Percentiles rank a stretch among this genome's conserved stretches.
Conservation (phyloP, 35 echinoderm and acorn worm genomes). For the Stichopus chloronotus region DNA sequence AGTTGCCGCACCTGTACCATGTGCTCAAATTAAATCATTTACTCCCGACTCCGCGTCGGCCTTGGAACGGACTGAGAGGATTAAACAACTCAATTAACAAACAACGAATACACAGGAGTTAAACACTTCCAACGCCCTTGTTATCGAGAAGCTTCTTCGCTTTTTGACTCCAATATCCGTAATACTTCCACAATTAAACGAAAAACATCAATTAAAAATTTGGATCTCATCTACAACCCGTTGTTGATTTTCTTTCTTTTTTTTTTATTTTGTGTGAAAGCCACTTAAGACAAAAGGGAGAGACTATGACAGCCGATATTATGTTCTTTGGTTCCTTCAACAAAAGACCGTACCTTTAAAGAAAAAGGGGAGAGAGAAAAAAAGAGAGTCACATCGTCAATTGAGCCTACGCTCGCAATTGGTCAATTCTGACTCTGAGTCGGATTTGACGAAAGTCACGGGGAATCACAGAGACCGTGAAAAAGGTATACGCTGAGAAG, state of each 20-base stretch:
- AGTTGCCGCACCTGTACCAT: slow-evolving; percentile 29
- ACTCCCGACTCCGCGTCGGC: slow-evolving; percentile 10
- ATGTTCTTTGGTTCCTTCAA: background rate
- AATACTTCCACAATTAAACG: slow-evolving; percentile 5
- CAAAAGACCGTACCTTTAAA: background rate
- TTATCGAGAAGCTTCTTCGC: background rate
- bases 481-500: slow-evolving; percentile 15
- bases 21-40: slow-evolving; percentile 44
- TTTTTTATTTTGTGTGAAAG: background rate
- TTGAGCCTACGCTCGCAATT: slow-evolving; percentile 26
- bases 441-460: slow-evolving; percentile 55
- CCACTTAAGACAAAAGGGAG: background rate
- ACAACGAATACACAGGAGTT: background rate
- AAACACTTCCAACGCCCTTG: background rate
- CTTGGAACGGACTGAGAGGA: slow-evolving; percentile 13
- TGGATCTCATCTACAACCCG: background rate
- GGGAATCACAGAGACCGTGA: background rate
- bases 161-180: slow-evolving; percentile 4
- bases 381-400: background rate
- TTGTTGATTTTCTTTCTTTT: background rate
- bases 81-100: slow-evolving; percentile 34
- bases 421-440: slow-evolving; percentile 28
- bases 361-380: no score
- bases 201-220: slow-evolving; percentile 7
- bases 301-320: background rate